These are phyloP conservation scores for Aurelia aurita complex sp. Pacific DNA, from an alignment of 30 jellyfish, hydroid and myxozoan species.

Conservation along the genomic window DNA sequence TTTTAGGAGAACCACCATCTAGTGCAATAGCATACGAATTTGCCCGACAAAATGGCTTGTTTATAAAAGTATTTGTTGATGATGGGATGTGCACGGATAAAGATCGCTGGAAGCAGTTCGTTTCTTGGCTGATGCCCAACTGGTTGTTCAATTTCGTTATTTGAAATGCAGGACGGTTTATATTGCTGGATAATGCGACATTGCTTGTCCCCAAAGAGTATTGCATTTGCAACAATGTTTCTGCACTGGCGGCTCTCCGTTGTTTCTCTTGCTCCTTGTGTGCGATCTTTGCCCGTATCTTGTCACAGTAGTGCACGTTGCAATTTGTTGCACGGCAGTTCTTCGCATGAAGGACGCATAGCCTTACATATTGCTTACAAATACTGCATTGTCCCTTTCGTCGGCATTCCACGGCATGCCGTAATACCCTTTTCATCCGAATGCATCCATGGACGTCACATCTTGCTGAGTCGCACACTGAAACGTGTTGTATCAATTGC, in stretches of 20 bases:
- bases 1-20: background rate
- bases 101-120: background rate
- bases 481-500: constrained; percentile 40
- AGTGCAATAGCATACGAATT: background rate
- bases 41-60: constrained; percentile 3
- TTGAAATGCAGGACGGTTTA: background rate
- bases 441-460: constrained; percentile 49
- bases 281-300: constrained; percentile 19
- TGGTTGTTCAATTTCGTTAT: background rate
- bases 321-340: constrained; percentile 30
- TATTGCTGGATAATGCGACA: background rate
- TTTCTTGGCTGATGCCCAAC: background rate
- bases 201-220: background rate
- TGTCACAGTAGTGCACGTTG: constrained; percentile 30
- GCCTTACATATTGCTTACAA: constrained; percentile 42
- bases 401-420: constrained; percentile 44
- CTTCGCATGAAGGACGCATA: constrained; percentile 56
- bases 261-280: background rate
- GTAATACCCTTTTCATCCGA: constrained; percentile 14
- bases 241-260: background rate
- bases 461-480: constrained; percentile 16
- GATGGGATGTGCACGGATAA: constrained; percentile 23
- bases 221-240: background rate
- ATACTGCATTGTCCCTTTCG: constrained; percentile 30
- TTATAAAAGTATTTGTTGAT: background rate